Evolutionary conservation across 2,888 invertebrate genomes (phyloP).

Genomic region (Sminthurinus aureus): DNA sequence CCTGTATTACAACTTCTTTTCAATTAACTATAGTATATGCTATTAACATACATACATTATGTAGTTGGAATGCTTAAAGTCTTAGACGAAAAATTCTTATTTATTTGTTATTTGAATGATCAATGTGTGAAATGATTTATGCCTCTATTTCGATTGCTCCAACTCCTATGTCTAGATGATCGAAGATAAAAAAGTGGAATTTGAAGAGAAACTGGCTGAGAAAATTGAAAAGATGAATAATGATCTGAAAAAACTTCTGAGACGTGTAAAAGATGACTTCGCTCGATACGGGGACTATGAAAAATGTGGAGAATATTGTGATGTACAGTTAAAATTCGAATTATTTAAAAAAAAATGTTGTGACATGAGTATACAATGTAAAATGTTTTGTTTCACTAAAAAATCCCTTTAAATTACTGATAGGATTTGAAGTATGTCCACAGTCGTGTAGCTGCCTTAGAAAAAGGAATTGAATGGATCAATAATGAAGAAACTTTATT

Average conservation of each 20-base stretch:
- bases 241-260: slow-evolving; percentile 75
- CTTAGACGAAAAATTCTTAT: neutral
- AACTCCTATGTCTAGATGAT: slow-evolving; percentile 68
- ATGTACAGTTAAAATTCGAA: slow-evolving; percentile 51
- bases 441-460: slow-evolving; percentile 77
- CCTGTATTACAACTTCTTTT: slow-evolving; percentile 43
- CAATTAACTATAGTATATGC: neutral
- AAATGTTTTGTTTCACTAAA: neutral
- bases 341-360: neutral
- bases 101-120: neutral
- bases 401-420: slow-evolving; percentile 15
- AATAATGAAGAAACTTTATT: slow-evolving; percentile 88
- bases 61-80: neutral
- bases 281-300: slow-evolving; percentile 83
- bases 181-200: slow-evolving; percentile 81
- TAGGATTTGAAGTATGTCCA: slow-evolving; percentile 76
- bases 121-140: neutral
- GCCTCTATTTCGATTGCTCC: neutral
- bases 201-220: slow-evolving; percentile 80
- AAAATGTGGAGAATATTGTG: slow-evolving; percentile 77
- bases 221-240: slow-evolving; percentile 75
- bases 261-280: slow-evolving; percentile 74
- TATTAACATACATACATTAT: neutral
- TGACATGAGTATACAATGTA: neutral
- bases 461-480: slow-evolving; percentile 82